Evolutionary conservation across 2,888 invertebrate genomes (phyloP).

Genomic region (Meliscaeva auricollis): DNA sequence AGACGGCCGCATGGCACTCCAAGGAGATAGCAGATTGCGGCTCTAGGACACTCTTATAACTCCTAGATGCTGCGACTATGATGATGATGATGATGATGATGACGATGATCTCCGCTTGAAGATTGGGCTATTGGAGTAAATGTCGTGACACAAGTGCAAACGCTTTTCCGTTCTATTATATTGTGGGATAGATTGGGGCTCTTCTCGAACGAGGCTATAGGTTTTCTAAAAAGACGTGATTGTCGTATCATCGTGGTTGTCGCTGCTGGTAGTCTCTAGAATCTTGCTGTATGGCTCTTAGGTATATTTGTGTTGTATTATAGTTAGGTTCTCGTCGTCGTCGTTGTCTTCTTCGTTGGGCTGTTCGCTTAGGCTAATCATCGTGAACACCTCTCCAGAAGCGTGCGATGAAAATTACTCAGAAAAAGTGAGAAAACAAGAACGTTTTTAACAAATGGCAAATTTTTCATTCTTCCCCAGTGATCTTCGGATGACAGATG

Average conservation of each 20-base stretch:
- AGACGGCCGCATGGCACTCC: slow-evolving; percentile 38
- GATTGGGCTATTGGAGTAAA: slow-evolving; percentile 72
- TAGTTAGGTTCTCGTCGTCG: no score
- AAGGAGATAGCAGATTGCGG: slow-evolving; percentile 44
- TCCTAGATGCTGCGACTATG: slow-evolving; percentile 46
- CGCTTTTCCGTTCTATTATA: slow-evolving; percentile 59
- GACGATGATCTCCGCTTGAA: slow-evolving; percentile 61
- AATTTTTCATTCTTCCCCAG: slow-evolving; percentile 42
- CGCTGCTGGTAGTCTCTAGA: background rate
- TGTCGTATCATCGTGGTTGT: slow-evolving; percentile 34
- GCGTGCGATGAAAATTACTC: slow-evolving; percentile 74
- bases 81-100: slow-evolving; percentile 52
- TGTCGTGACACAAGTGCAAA: slow-evolving; percentile 76
- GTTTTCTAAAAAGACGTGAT: slow-evolving; percentile 43
- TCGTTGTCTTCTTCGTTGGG: slow-evolving; percentile 13
- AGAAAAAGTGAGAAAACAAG: slow-evolving; percentile 74
- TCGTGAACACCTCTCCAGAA: slow-evolving; percentile 64
- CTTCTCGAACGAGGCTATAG: slow-evolving; percentile 2
- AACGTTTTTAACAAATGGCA: slow-evolving; percentile 74
- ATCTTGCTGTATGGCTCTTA: slow-evolving; percentile 18
- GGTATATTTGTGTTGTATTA: no score
- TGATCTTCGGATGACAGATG: slow-evolving; percentile 53
- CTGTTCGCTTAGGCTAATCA: slow-evolving; percentile 72
- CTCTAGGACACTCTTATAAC: slow-evolving; percentile 44
- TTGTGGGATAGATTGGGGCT: slow-evolving; percentile 39